These are phyloP conservation scores for Mamestra configurata DNA, from an alignment of 1,140 invertebrate species.

Conservation along the genomic window DNA sequence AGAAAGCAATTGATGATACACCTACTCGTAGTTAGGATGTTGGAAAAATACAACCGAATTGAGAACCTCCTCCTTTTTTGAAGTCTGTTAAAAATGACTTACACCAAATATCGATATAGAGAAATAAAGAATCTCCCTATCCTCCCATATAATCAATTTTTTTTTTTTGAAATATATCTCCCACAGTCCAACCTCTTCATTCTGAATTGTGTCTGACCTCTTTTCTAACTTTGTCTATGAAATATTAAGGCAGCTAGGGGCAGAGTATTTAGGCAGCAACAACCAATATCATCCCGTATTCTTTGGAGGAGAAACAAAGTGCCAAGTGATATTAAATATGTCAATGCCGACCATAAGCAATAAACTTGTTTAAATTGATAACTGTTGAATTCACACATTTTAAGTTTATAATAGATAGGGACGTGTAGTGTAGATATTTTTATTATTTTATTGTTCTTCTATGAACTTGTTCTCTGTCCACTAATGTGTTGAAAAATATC, in stretches of 20 bases:
- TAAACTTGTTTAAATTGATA: background rate
- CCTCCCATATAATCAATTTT: background rate
- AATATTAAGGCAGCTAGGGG: background rate
- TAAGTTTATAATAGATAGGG: background rate
- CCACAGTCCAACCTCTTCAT: too few species aligned
- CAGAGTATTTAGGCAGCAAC: background rate
- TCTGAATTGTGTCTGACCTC: background rate
- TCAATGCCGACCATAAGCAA: conserved; percentile 1
- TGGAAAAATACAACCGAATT: too few species aligned
- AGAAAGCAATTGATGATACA: background rate
- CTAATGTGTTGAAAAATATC: background rate
- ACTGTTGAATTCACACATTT: background rate
- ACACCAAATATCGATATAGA: background rate
- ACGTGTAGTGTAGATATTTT: conserved; percentile 3
- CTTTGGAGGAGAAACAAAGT: background rate
- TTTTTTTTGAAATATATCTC: too few species aligned
- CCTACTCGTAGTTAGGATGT: conserved; percentile 24
- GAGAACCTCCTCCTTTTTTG: too few species aligned
- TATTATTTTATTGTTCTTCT: background rate
- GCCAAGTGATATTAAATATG: background rate
- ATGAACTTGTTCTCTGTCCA: background rate
- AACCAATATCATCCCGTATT: too few species aligned
- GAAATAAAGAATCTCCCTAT: too few species aligned
- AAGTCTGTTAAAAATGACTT: too few species aligned
- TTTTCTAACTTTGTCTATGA: too few species aligned